Evolutionary conservation across 2,113 vertebrate genomes (phyloP).

Genomic region (Bettongia penicillata): DNA sequence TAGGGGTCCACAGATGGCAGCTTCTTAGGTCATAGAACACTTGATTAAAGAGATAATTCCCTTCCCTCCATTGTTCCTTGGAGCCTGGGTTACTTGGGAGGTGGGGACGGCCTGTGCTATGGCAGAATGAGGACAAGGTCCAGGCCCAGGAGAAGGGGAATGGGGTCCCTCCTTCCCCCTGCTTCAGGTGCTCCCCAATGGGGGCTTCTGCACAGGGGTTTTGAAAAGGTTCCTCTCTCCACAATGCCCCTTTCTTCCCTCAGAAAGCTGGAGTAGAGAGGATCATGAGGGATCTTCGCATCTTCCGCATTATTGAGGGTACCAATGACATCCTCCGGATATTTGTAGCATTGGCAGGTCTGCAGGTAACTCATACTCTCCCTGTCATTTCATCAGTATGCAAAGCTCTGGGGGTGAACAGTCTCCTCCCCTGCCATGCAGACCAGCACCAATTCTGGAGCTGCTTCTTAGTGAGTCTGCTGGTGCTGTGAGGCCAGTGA

Average conservation of each 20-base stretch:
- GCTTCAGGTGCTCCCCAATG: too few relatives aligned
- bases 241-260: constrained; percentile 22
- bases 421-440: too few relatives aligned
- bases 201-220: not conserved
- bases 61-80: not conserved
- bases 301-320: constrained; percentile 32
- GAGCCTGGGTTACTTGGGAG: too few relatives aligned
- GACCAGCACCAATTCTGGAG: not conserved
- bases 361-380: constrained; percentile 34
- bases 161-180: too few relatives aligned
- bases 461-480: too few relatives aligned
- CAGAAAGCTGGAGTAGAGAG: constrained; percentile 44
- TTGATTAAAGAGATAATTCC: too few relatives aligned
- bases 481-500: too few relatives aligned
- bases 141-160: too few relatives aligned
- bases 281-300: constrained; percentile 25
- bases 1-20: not conserved
- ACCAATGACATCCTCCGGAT: constrained; percentile 32
- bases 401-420: too few relatives aligned
- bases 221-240: constrained; percentile 1
- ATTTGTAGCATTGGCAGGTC: constrained; percentile 42
- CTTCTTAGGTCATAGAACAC: too few relatives aligned
- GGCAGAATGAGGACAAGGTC: too few relatives aligned
- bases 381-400: not conserved
- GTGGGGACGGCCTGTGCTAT: too few relatives aligned